Conservation (phyloP, 2,888 invertebrate genomes). For the Lasioglossum figueresi region DNA sequence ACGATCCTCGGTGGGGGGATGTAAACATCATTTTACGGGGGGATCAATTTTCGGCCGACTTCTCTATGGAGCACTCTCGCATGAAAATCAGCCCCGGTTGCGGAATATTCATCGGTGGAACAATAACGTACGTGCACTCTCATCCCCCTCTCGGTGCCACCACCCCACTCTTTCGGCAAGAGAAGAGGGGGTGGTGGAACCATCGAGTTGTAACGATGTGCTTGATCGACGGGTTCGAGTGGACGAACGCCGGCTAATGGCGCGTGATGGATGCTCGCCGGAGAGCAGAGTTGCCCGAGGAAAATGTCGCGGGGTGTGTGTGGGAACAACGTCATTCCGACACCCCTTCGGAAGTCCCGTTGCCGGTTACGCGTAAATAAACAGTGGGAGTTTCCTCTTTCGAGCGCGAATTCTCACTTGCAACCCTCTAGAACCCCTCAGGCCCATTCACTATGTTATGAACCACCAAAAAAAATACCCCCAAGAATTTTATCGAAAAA, state of each 20-base stretch:
- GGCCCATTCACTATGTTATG: neutral
- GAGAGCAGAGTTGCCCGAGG: neutral
- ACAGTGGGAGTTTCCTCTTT: neutral
- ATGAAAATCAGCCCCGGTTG: slow-evolving; percentile 38
- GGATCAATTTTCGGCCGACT: slow-evolving; percentile 47
- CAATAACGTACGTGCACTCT: slow-evolving; percentile 41
- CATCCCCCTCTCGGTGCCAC: neutral
- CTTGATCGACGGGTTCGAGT: slow-evolving; percentile 25
- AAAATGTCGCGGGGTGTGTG: neutral
- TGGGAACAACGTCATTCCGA: neutral
- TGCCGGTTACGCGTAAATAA: neutral
- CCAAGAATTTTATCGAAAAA: neutral
- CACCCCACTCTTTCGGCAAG: neutral
- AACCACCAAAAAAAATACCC: neutral
- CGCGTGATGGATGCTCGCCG: neutral
- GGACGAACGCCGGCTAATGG: slow-evolving; percentile 24
- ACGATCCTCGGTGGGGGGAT: slow-evolving; percentile 29
- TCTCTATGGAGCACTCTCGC: slow-evolving; percentile 22
- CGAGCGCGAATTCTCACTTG: neutral
- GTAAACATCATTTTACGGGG: slow-evolving; percentile 56
- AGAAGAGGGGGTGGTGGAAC: neutral
- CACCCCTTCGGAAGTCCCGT: neutral
- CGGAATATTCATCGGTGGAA: slow-evolving; percentile 47
- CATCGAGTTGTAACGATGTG: slow-evolving; percentile 25
- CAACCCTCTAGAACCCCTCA: neutral